phyloP scores from a whole-genome alignment of 2,797 vertebrate genomes.

The Pantherophis vulpinus region DNA sequence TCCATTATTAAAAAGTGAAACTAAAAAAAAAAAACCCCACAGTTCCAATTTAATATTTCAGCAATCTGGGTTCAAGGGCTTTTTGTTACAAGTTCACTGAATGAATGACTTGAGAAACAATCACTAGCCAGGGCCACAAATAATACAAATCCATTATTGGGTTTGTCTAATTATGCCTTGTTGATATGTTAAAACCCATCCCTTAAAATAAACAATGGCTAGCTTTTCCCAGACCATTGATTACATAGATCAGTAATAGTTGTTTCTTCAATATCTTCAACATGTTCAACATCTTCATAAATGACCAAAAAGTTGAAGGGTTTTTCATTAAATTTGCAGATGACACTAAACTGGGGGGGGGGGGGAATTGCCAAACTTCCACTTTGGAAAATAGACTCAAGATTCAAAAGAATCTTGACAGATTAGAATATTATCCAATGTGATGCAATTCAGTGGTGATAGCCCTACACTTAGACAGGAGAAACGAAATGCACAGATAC shows the following conservation, averaged over 20 bases:
- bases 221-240: not conserved
- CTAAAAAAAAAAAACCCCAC: not conserved
- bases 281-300: not conserved
- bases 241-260: not conserved
- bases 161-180: not conserved
- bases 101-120: not conserved
- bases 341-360: not conserved
- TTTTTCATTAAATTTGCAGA: not conserved
- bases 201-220: not conserved
- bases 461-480: not conserved
- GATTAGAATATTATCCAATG: not conserved
- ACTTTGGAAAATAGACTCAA: not conserved
- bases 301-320: not conserved
- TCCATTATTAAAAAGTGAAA: not conserved
- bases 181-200: not conserved
- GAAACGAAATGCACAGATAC: not conserved
- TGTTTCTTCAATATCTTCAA: not conserved
- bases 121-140: not conserved
- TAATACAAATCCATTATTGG: not conserved
- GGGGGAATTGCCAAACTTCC: not conserved
- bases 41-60: not conserved
- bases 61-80: not conserved
- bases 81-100: not conserved
- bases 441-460: not conserved
- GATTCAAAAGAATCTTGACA: not conserved